Base-by-base conservation (phyloP, 2,888 invertebrate species). In the Drosophila mettleri region DNA sequence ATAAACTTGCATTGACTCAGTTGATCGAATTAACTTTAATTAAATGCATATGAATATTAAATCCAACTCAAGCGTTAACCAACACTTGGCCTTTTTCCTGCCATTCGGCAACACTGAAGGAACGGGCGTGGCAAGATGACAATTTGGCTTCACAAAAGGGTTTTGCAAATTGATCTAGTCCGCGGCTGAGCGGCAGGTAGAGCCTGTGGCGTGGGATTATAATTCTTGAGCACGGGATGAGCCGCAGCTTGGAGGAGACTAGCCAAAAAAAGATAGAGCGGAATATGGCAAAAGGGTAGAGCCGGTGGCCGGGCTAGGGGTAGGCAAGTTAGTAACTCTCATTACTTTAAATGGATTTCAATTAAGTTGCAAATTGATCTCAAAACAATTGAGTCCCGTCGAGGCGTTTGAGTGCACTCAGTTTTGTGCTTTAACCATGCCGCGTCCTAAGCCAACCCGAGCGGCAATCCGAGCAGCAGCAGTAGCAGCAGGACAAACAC, bases 291-390 rank as follows among this genome's bases (percentile, higher is more conserved):
- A 78, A 74, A 78, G 74, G 74, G 74, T 67, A 62, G 53, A 74
- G 61, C 48, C 41, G 62, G 20, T 24, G 18, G 51, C n/a, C 8
- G 41, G 39, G 33, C 14, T 38, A 33, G 41, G 69, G 62, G 57
- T 27, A 52, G 75, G 76, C 82, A 84, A 87, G 83, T 84, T 84
- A 84, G 83, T 84, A 84, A 84, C 83, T 90, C 89, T 88, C 86
- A 90, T 91, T 91, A 89, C 84, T 89, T 90, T 89, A 81, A 90
- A 90, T 83, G 89, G 90, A 90, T 91, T 90, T 90, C 82, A 90
- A 91, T 90, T 89, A 91, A 86, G 89, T 85, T 83, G 78, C 89
- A 90, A 90, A 90, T 91, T 89, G 89, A 88, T 82, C 81, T 74
- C 78, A 75, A 78, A 89, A 90, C 90, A 91, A 91, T 80, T 80